phyloP scores from a whole-genome alignment of 2,113 vertebrate genomes.

The Pterocles gutturalis region DNA sequence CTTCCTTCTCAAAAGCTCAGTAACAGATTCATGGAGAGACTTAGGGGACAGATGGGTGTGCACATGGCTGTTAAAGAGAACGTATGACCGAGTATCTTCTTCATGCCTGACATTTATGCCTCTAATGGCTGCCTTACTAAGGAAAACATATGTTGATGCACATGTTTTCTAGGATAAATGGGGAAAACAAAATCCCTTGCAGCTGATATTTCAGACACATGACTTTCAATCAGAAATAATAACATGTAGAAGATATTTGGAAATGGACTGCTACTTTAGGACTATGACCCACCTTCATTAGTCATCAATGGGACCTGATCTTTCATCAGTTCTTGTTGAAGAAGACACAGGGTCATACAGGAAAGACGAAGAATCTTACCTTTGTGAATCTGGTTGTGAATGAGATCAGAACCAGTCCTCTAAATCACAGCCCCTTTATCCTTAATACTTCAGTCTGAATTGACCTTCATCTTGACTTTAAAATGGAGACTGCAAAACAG shows the following conservation, averaged over 20 bases:
- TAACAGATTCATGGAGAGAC: neutral
- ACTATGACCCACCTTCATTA: neutral
- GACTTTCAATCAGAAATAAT: neutral
- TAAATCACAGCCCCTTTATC: neutral
- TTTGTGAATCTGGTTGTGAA: neutral
- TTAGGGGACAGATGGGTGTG: neutral
- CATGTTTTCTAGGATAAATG: neutral
- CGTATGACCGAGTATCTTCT: neutral
- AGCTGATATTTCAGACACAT: neutral
- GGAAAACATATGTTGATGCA: neutral
- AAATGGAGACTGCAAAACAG: neutral
- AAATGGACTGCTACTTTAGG: neutral
- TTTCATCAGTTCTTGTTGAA: neutral
- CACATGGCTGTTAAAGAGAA: neutral
- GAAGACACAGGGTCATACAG: neutral
- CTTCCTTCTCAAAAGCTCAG: neutral
- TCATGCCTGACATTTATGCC: neutral
- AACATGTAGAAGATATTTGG: neutral
- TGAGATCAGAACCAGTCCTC: neutral
- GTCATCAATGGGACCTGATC: neutral
- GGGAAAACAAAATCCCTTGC: neutral
- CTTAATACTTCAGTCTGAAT: neutral
- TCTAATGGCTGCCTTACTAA: neutral
- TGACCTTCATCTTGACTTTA: slow-evolving; percentile 36
- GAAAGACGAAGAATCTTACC: neutral